Conservation (phyloP, 2,888 invertebrate genomes). For the Ennomos fuscantarius region DNA sequence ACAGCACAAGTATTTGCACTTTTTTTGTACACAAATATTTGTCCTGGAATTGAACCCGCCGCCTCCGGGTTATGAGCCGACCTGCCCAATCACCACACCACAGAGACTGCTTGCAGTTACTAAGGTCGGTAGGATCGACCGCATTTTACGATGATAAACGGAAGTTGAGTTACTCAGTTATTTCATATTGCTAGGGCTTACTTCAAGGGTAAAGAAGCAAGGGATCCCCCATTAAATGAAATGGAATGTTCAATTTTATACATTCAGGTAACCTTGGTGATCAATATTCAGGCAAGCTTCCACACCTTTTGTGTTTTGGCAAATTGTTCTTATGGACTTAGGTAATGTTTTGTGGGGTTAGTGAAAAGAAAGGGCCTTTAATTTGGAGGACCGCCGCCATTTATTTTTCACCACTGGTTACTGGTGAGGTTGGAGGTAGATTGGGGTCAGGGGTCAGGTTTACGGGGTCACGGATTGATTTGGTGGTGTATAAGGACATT, state of each 20-base stretch:
- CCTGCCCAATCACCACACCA: too few relatives aligned
- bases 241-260: slow-evolving; percentile 53
- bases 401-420: slow-evolving; percentile 23
- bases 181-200: slow-evolving; percentile 10
- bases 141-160: not conserved
- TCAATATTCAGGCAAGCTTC: slow-evolving; percentile 50
- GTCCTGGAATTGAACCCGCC: too few relatives aligned
- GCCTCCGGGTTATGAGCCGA: too few relatives aligned
- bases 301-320: slow-evolving; percentile 41
- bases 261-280: slow-evolving; percentile 48
- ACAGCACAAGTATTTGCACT: too few relatives aligned
- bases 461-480: slow-evolving; percentile 11
- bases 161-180: slow-evolving; percentile 10
- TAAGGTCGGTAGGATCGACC: too few relatives aligned
- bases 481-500: slow-evolving; percentile 2
- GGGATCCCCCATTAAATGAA: slow-evolving; percentile 47
- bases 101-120: too few relatives aligned
- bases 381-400: slow-evolving; percentile 12
- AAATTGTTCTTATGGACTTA: slow-evolving; percentile 38
- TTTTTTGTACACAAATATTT: too few relatives aligned
- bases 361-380: slow-evolving; percentile 17
- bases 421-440: slow-evolving; percentile 5
- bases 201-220: slow-evolving; percentile 41
- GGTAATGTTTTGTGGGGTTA: slow-evolving; percentile 12
- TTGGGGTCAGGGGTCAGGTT: slow-evolving; percentile 3